Percentiles rank a stretch among this genome's conserved stretches.
Evolutionary conservation across 2,797 vertebrate species (phyloP).

Genomic region (Crenuchus spilurus): DNA sequence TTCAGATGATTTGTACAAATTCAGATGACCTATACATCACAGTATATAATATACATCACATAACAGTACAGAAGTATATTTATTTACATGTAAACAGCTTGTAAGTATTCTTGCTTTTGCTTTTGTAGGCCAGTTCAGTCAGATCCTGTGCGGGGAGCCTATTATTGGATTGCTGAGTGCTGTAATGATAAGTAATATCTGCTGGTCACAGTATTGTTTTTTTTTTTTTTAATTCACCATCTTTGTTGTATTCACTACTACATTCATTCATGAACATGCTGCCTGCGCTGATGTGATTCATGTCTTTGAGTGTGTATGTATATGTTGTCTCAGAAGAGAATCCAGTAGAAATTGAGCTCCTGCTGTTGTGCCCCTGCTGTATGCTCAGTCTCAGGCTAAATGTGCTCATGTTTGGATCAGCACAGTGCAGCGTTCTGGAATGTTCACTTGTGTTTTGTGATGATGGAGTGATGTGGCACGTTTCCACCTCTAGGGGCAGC

Average conservation of each 20-base stretch:
- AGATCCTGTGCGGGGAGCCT: neutral
- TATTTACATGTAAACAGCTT: neutral
- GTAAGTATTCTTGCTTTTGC: neutral
- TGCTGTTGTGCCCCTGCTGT: conserved; percentile 59
- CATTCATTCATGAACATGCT: neutral
- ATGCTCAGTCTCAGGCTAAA: conserved; percentile 68
- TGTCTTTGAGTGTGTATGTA: conserved; percentile 13
- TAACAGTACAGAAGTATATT: neutral
- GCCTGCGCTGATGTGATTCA: conserved; percentile 2
- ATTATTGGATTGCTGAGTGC: neutral
- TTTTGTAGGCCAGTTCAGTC: neutral
- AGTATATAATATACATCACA: neutral
- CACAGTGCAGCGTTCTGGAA: conserved; percentile 45
- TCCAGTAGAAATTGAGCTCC: conserved; percentile 70
- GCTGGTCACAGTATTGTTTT: no score
- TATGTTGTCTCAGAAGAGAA: conserved; percentile 55
- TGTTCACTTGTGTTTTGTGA: conserved; percentile 31
- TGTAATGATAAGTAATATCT: conserved; percentile 1
- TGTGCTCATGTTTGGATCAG: conserved; percentile 62
- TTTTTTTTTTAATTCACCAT: neutral
- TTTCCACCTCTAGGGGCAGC: conserved; percentile 37
- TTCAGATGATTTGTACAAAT: no score
- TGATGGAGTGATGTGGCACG: neutral
- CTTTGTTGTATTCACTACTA: no score
- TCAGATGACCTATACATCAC: neutral